Evolutionary conservation across 1,140 invertebrate genomes (phyloP).

Genomic region (Heliconius nattereri): DNA sequence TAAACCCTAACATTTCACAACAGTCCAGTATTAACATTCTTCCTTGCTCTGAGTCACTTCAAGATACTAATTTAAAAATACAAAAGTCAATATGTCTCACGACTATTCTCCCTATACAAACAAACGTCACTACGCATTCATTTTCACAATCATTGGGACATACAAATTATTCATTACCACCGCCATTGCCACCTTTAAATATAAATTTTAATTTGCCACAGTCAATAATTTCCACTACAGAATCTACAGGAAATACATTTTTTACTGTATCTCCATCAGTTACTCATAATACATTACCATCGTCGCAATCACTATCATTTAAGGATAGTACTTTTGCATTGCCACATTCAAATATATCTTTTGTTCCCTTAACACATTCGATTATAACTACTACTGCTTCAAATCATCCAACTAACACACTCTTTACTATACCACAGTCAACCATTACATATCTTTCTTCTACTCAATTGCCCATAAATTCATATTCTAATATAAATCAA

Average conservation of each 20-base stretch:
- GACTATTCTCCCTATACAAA: neutral
- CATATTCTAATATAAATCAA: neutral
- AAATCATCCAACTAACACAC: neutral
- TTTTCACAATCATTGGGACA: neutral
- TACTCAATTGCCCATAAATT: neutral
- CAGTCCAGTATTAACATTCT: neutral
- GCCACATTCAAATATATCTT: neutral
- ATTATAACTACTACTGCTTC: neutral
- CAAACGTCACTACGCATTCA: neutral
- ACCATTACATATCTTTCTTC: neutral
- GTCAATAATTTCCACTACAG: neutral
- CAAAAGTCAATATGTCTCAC: neutral
- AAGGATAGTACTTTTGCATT: neutral
- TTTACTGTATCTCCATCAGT: neutral
- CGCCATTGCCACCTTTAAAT: neutral
- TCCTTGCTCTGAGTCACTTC: neutral
- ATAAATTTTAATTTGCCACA: neutral
- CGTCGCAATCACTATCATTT: neutral
- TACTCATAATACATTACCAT: neutral
- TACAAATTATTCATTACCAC: neutral
- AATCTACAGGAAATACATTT: neutral
- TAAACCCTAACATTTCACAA: neutral
- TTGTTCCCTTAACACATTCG: neutral
- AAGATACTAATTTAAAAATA: neutral
- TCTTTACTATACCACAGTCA: neutral